phyloP scores from a whole-genome alignment of 2,113 vertebrate genomes.

The Urocitellus parryii region DNA sequence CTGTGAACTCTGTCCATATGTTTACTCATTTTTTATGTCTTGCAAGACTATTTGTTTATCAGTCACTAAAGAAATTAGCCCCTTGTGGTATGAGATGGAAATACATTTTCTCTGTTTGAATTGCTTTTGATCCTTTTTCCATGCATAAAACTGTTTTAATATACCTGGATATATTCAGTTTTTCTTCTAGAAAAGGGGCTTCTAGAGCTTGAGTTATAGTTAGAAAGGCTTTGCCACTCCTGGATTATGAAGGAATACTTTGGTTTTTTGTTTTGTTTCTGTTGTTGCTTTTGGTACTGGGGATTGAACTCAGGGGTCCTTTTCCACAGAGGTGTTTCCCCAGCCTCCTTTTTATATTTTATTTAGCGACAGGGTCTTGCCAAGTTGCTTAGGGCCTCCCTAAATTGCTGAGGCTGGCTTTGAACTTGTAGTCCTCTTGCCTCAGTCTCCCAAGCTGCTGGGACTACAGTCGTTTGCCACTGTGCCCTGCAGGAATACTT shows the following conservation, averaged over 20 bases:
- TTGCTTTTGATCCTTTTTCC: not conserved
- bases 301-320: no score
- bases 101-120: not conserved
- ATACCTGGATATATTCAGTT: not conserved
- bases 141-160: not conserved
- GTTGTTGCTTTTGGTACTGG: no score
- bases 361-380: no score
- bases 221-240: not conserved
- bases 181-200: not conserved
- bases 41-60: not conserved
- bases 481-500: no score
- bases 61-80: not conserved
- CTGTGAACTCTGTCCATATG: not conserved
- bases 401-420: no score
- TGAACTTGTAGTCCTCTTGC: no score
- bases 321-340: no score
- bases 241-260: not conserved
- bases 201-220: not conserved
- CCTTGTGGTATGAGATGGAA: not conserved
- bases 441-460: no score
- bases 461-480: no score
- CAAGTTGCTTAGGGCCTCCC: no score
- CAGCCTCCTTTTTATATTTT: no score
- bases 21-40: not conserved
- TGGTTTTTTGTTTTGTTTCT: no score